Base-by-base conservation (phyloP, 64 coral and sea anemone genomes). In the Stichodactyla mertensii region DNA sequence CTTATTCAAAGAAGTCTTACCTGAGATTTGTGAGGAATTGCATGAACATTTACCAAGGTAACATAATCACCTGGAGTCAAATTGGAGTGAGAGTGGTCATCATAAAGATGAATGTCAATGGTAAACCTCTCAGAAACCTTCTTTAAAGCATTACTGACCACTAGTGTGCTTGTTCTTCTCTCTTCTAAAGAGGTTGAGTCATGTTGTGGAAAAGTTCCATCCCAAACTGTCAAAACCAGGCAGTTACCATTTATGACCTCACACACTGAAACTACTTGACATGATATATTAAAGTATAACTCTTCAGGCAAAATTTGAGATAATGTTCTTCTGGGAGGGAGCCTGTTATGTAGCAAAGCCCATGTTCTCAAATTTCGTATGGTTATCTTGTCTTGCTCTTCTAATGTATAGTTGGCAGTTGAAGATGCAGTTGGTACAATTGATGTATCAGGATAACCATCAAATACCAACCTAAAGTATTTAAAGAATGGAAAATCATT, bases 31-130 rank as follows among this genome's bases (percentile, higher is more conserved):
- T 16, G 5, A 4, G 52, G 78, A 7, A 53, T 19, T 18, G 78
- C 51, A 86, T 90, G 89, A 20, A 92, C 90, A 92, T 92, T 92
- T 7, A 57, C 64, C 58, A 92, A 52, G 15, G 67, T 71, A 57
- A 92, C 78, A 87, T 83, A 92, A 55, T 92, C 78, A 18, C 90
- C 90, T 20, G 90, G 85, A 54, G 10, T 19, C 45, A 87, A 7
- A 10, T 7, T 36, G 19, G 84, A 77, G 16, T 52, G 31, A 22
- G 86, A 60, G 27, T 92, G 90, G 51, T 92, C 61, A 54, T 83
- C 85, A 52, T 82, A 87, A 7, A 92, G 90, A 59, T 79, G 64
- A 27, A 87, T 59, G 1, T 82, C 60, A 19, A 87, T 61, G 9
- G 83, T 55, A 55, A 85, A 27, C 61, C 7, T 24, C 7, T 64